Conservation (phyloP, 2,113 vertebrate species). For the Archocentrus centrarchus region DNA sequence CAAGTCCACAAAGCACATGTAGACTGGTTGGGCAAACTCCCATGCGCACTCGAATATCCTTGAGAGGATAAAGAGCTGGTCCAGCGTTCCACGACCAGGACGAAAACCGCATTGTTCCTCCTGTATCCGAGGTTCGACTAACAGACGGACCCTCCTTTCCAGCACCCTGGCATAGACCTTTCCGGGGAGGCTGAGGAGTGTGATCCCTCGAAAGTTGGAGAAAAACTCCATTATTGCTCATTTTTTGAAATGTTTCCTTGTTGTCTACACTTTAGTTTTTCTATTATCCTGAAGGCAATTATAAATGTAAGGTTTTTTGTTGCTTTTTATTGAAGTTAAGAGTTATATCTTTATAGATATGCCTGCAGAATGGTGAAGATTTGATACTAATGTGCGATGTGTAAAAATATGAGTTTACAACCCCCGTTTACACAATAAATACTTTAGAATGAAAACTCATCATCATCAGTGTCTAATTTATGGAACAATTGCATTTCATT, state of each 20-base stretch:
- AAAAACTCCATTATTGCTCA: background rate
- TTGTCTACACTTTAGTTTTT: background rate
- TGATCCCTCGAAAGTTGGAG: too few species aligned
- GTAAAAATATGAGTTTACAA: background rate
- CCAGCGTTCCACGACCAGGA: too few species aligned
- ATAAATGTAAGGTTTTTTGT: background rate
- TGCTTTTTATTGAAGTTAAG: background rate
- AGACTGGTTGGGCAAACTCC: too few species aligned
- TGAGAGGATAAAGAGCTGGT: too few species aligned
- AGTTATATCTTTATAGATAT: background rate
- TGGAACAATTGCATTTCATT: background rate
- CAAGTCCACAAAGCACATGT: too few species aligned
- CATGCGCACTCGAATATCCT: too few species aligned
- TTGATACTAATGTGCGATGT: background rate
- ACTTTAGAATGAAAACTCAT: background rate
- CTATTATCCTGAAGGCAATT: background rate
- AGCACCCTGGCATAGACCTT: too few species aligned
- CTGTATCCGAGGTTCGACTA: too few species aligned
- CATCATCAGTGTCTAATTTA: background rate
- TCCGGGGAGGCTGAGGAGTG: too few species aligned
- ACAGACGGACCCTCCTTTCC: too few species aligned
- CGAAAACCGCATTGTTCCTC: too few species aligned
- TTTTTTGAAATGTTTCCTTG: background rate
- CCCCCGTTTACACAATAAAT: background rate
- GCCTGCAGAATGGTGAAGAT: background rate